Conservation (phyloP, 2,113 vertebrate species). For the Pungitius pungitius region DNA sequence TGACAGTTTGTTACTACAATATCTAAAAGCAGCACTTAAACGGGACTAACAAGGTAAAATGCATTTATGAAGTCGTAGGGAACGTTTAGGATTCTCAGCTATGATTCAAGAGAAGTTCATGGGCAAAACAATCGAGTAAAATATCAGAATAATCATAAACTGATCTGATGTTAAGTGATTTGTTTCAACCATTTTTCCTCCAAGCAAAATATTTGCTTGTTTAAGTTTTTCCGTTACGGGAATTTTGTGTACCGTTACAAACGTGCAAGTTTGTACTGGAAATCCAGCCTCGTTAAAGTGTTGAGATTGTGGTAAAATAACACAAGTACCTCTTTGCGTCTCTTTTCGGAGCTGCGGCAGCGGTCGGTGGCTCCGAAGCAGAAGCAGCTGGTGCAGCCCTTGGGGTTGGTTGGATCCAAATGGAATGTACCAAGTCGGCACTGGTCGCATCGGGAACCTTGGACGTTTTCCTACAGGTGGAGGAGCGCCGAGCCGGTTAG, state of each 20-base stretch:
- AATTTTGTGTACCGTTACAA: neutral
- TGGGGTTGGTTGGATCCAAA: constrained; percentile 90
- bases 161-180: neutral
- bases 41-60: neutral
- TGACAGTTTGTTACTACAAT: neutral
- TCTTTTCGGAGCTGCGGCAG: constrained; percentile 85
- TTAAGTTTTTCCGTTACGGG: no score
- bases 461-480: constrained; percentile 89
- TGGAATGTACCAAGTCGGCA: constrained; percentile 93
- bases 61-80: neutral
- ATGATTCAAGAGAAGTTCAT: neutral
- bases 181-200: no score
- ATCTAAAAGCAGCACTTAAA: neutral
- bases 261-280: no score
- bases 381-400: constrained; percentile 98
- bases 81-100: neutral
- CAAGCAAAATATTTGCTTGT: no score
- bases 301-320: neutral
- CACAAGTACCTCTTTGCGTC: constrained; percentile 82
- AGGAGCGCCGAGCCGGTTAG: neutral
- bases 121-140: neutral
- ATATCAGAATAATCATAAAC: neutral
- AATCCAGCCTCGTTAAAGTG: neutral
- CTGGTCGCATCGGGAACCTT: constrained; percentile 89
- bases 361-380: constrained; percentile 95